These are phyloP conservation scores for Lophotriccus pileatus DNA, from an alignment of 2,797 vertebrate species.

Conservation along the genomic window DNA sequence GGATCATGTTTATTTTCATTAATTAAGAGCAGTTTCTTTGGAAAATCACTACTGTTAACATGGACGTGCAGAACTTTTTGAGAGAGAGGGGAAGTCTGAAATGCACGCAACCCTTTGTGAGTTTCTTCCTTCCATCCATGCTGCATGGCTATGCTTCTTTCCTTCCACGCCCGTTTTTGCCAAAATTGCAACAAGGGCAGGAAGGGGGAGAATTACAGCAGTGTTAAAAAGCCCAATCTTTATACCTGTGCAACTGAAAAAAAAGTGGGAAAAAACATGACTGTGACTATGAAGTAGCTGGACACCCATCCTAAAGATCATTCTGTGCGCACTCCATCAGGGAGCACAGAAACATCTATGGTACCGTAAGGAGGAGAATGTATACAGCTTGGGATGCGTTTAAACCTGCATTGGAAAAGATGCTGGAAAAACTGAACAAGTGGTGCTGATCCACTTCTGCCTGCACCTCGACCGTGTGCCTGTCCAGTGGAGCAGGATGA, in stretches of 20 bases:
- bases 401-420: background rate
- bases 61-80: background rate
- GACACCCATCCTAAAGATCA: too few species aligned
- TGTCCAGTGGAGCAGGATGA: rapidly evolving
- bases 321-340: rapidly evolving
- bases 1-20: background rate
- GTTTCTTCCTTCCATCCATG: background rate
- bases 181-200: background rate
- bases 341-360: rapidly evolving
- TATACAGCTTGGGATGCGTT: rapidly evolving
- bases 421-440: background rate
- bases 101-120: background rate
- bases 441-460: rapidly evolving
- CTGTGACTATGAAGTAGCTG: rapidly evolving
- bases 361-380: rapidly evolving
- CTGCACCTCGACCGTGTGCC: rapidly evolving
- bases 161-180: rapidly evolving
- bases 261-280: rapidly evolving
- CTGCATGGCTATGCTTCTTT: too few species aligned
- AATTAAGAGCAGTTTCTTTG: background rate
- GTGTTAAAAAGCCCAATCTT: background rate
- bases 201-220: rapidly evolving
- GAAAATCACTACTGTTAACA: background rate
- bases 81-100: background rate
- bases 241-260: rapidly evolving